Evolutionary conservation across 2,113 vertebrate genomes (phyloP).

Genomic region (Callaeas wilsoni): DNA sequence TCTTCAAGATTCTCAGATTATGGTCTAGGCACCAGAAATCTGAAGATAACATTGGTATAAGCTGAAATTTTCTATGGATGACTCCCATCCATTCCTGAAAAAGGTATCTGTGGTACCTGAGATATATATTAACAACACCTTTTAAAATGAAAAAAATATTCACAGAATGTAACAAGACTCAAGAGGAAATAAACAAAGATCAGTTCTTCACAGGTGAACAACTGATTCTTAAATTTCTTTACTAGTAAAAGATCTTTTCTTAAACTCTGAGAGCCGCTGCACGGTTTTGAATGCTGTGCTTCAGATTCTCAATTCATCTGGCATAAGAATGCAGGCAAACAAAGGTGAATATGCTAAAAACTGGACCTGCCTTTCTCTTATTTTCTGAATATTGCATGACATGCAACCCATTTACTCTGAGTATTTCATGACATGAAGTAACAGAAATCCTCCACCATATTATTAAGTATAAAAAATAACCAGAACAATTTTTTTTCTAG

Average conservation of each 20-base stretch:
- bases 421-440: neutral
- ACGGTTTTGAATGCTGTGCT: neutral
- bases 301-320: neutral
- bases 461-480: neutral
- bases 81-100: neutral
- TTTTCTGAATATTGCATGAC: neutral
- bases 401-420: neutral
- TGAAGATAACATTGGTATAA: neutral
- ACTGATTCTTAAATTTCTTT: neutral
- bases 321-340: neutral
- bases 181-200: neutral
- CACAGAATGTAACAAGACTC: neutral
- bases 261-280: neutral
- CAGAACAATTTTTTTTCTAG: neutral
- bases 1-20: neutral
- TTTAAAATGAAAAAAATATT: neutral
- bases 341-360: neutral
- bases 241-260: neutral
- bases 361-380: neutral
- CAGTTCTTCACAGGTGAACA: neutral
- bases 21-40: neutral
- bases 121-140: neutral
- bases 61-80: neutral
- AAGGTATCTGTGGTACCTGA: neutral
- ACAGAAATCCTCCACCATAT: neutral